A percentile compares a stretch with the other conserved stretches of the same genome.
Conservation (phyloP, 2,113 vertebrate genomes). For the Phylloscopus whistleri region DNA sequence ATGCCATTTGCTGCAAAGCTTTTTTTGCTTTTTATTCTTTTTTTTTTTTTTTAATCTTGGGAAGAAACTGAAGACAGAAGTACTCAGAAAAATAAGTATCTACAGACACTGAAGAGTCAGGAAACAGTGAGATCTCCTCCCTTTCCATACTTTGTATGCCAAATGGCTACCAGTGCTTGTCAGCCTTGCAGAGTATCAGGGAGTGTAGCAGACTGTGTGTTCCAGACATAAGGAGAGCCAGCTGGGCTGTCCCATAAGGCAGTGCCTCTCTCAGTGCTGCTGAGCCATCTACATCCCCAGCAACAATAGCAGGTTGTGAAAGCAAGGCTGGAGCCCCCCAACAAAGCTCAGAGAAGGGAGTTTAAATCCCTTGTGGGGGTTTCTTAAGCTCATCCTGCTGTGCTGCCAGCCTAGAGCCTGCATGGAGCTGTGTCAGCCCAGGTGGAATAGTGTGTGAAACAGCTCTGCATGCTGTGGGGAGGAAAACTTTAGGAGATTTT, state of each 20-base stretch:
- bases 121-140: neutral
- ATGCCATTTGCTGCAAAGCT: neutral
- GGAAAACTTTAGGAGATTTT: neutral
- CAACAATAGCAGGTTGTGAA: neutral
- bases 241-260: slow-evolving; percentile 19
- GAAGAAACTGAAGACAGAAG: neutral
- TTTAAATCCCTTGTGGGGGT: neutral
- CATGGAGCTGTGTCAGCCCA: neutral
- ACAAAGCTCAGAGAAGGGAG: neutral
- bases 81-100: neutral
- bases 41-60: neutral
- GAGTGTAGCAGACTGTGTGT: neutral
- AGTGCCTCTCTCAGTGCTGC: neutral
- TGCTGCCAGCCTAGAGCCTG: neutral
- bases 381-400: neutral
- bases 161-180: neutral
- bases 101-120: neutral
- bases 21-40: slow-evolving; percentile 4
- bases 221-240: slow-evolving; percentile 8
- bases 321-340: neutral
- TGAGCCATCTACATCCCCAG: neutral
- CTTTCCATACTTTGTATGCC: neutral
- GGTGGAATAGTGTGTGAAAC: neutral
- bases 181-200: neutral
- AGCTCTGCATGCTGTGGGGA: neutral